phyloP scores from a whole-genome alignment of 1,140 invertebrate species.

The Drosophila pachea region DNA sequence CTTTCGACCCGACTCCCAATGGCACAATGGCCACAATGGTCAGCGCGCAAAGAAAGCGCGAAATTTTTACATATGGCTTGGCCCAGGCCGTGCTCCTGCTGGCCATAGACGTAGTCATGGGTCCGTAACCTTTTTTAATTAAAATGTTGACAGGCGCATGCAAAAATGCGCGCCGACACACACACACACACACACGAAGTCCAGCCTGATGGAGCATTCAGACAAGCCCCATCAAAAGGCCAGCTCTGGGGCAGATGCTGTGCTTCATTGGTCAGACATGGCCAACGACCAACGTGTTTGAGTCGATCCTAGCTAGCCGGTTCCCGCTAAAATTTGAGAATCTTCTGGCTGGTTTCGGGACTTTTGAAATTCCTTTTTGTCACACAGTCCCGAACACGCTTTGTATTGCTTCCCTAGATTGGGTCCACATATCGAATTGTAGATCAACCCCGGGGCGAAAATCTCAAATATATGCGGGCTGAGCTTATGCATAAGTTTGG shows the following conservation, averaged over 20 bases:
- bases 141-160: slow-evolving; percentile 79
- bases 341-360: no score
- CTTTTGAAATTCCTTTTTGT: no score
- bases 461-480: slow-evolving; percentile 51
- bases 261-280: slow-evolving; percentile 46
- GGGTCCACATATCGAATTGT: not conserved
- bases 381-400: no score
- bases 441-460: not conserved
- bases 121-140: slow-evolving; percentile 79
- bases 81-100: not conserved
- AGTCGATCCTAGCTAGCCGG: no score
- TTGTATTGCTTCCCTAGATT: no score
- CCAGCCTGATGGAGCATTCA: slow-evolving; percentile 10
- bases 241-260: slow-evolving; percentile 29
- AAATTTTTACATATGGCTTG: slow-evolving; percentile 72
- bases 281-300: slow-evolving; percentile 12
- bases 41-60: slow-evolving; percentile 64
- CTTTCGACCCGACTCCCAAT: slow-evolving; percentile 46
- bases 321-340: no score
- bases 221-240: slow-evolving; percentile 33
- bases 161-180: slow-evolving; percentile 60
- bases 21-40: slow-evolving; percentile 28
- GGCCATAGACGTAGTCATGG: slow-evolving; percentile 38
- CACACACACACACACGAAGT: not conserved
- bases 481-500: slow-evolving; percentile 50